Evolutionary conservation across 2,797 vertebrate species (phyloP), one percentile per base, ranked within the genome.

Genomic region (Tarsius wallacei): DNA sequence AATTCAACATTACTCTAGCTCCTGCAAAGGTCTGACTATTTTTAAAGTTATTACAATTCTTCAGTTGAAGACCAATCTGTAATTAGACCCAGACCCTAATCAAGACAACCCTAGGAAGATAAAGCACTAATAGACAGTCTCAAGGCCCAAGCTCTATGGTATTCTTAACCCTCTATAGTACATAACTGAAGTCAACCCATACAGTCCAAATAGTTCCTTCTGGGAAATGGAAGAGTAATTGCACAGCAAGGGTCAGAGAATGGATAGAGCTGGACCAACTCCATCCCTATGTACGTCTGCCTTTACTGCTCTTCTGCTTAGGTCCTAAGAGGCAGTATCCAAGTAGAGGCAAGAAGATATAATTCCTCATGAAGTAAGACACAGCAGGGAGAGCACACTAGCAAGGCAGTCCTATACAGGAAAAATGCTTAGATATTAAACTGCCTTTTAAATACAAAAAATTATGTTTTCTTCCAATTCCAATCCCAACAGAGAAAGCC

Each of bases 361-460:
- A 90, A 81, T 31, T 96, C 66, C 80, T 91, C 19, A 83, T 17
- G 64, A 96, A 85, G 10, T 70, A 90, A 93, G 63, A 90, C 83
- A 91, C 47, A 95, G 57, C 85, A 96, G 73, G 73, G 80, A 70
- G 91, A 57, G 61, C 64, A 85, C 36, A 88, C 49, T 78, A 94
- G 64, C 89, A 91, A 96, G 83, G 51, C 76, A 96, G 83, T 80
- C 42, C 42, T 88, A 83, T 21, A 57, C 8, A 80, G 26, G 31
- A 76, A 64, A 96, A 86, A 91, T 76, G 42, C 24, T 88, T 68
- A 87, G 19, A 70, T 21, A 82, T 90, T 61, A 80, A 57, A 87
- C 31, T 81, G 55, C 71, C 77, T 93, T 92, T 81, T 57, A 90
- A 77, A 88, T 64, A 91, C 68, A 93, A 78, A 96, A 71, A 93